These are phyloP conservation scores for Xiphorhynchus erythropygius DNA, from an alignment of 2,797 vertebrate species.

Conservation along the genomic window DNA sequence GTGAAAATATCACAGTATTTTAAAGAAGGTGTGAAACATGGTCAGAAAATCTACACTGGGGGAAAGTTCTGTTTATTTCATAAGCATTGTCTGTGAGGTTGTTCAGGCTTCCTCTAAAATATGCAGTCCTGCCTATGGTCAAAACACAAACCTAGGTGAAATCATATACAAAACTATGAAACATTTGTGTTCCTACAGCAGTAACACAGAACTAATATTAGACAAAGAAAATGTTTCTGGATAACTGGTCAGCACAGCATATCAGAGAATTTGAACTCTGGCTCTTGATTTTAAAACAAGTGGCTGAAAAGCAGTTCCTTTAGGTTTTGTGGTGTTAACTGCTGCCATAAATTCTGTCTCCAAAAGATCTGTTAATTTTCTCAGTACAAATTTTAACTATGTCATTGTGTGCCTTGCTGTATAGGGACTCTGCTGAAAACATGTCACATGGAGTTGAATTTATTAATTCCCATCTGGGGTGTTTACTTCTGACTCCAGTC, in stretches of 20 bases:
- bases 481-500: conserved; percentile 20
- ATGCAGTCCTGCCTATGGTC: not conserved
- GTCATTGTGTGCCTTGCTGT: not conserved
- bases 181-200: not conserved
- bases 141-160: not conserved
- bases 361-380: not conserved
- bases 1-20: not conserved
- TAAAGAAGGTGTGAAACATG: not conserved
- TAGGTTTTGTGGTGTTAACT: not conserved
- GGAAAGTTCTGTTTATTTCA: not conserved
- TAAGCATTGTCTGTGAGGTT: not conserved
- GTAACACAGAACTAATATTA: not conserved
- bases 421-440: not conserved
- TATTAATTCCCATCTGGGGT: not conserved
- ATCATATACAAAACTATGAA: not conserved
- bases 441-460: not conserved
- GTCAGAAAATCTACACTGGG: not conserved
- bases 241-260: not conserved
- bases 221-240: not conserved
- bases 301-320: not conserved
- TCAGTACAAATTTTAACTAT: not conserved
- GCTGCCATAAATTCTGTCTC: not conserved
- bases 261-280: not conserved
- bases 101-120: not conserved
- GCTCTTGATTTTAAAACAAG: not conserved